Conservation (phyloP, 2,797 vertebrate genomes). For the Diplodus puntazzo region DNA sequence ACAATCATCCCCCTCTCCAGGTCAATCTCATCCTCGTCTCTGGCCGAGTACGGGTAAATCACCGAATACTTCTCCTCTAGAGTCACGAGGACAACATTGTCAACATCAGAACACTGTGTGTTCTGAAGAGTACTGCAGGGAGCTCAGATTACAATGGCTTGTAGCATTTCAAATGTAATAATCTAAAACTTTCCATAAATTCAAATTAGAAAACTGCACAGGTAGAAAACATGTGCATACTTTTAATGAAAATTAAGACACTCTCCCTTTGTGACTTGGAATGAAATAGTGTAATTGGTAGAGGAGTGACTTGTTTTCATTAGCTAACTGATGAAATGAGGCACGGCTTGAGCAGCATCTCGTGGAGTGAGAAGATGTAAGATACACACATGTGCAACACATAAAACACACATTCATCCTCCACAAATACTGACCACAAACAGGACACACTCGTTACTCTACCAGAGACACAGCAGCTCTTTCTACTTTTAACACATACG, state of each 20-base stretch:
- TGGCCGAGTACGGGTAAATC: constrained; percentile 93
- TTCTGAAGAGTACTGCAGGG: neutral
- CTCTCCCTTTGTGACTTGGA: neutral
- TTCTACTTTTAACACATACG: neutral
- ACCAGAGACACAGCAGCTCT: neutral
- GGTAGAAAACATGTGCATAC: neutral
- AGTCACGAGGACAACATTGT: constrained; percentile 26
- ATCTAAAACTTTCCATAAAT: neutral
- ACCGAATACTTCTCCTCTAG: constrained; percentile 96
- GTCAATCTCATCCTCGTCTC: constrained; percentile 96
- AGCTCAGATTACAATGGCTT: neutral
- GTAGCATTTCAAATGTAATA: neutral
- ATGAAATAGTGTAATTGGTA: neutral
- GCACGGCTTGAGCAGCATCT: constrained; percentile 69
- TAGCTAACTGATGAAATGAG: constrained; percentile 29
- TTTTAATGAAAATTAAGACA: neutral
- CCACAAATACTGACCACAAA: constrained; percentile 45
- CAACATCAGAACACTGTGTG: neutral
- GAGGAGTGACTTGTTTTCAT: neutral
- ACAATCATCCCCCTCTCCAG: constrained; percentile 94
- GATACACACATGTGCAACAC: constrained; percentile 61
- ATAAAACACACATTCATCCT: constrained; percentile 64
- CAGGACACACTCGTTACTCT: constrained; percentile 44
- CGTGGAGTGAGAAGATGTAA: constrained; percentile 64
- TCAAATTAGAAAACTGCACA: neutral